Percentiles rank a stretch among this genome's conserved stretches.
These are phyloP conservation scores for Brachypodius melanocephalos DNA, from an alignment of 2,113 vertebrate species.

Conservation along the genomic window DNA sequence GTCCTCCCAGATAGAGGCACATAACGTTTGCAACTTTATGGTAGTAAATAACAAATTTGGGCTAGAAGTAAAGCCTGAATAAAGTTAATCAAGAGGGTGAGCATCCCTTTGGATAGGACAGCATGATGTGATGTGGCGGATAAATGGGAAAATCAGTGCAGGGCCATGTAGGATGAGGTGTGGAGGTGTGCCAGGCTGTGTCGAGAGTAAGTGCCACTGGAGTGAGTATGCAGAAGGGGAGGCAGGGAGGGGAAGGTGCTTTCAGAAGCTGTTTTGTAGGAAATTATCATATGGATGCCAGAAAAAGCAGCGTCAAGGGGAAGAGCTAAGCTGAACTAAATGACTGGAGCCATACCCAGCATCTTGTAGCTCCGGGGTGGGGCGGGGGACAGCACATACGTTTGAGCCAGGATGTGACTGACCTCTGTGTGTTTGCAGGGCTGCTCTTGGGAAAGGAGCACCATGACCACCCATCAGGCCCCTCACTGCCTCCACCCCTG, in stretches of 20 bases:
- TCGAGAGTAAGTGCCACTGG: fast-evolving
- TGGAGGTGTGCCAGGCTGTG: neutral
- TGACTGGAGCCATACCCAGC: neutral
- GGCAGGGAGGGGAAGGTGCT: neutral
- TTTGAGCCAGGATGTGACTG: neutral
- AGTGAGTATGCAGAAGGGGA: neutral
- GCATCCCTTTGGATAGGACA: neutral
- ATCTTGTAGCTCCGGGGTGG: neutral
- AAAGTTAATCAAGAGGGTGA: neutral
- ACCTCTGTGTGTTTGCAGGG: slow-evolving; percentile 22
- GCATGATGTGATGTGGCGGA: neutral
- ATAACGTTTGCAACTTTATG: neutral
- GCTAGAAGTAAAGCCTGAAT: neutral
- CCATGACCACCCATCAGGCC: slow-evolving; percentile 24
- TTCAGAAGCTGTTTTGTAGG: neutral
- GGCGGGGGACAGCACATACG: fast-evolving
- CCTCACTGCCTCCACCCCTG: slow-evolving; percentile 33
- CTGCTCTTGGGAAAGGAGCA: slow-evolving; percentile 75
- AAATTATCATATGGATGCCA: neutral
- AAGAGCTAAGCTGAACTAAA: neutral
- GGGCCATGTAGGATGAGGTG: fast-evolving
- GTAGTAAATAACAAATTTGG: neutral
- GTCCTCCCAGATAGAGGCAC: neutral
- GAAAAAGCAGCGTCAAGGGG: neutral
- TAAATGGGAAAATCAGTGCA: neutral